These are phyloP conservation scores for Drosophila neoperkinsi DNA, from an alignment of 2,888 invertebrate genomes.

Conservation along the genomic window DNA sequence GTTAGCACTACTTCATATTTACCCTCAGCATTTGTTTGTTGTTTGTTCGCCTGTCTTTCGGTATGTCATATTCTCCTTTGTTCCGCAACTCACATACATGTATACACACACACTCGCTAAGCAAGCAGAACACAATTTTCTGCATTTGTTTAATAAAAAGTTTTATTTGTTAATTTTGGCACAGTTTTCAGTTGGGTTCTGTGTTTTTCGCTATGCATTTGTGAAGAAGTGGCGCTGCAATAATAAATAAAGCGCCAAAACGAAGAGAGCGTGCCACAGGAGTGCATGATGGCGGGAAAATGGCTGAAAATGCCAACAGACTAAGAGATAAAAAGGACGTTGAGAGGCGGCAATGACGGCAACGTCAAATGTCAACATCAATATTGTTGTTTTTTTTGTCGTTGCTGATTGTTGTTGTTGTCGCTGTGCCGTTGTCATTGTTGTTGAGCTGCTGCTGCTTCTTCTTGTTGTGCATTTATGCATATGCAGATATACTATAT, in stretches of 20 bases:
- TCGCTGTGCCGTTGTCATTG: constrained; percentile 37
- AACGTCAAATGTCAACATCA: constrained; percentile 81
- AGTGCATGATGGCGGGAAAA: constrained; percentile 11
- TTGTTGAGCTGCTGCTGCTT: constrained; percentile 26
- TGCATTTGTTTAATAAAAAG: constrained; percentile 74
- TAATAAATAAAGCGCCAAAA: constrained; percentile 70
- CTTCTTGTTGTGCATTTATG: constrained; percentile 65
- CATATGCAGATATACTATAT: constrained; percentile 40
- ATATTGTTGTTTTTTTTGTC: constrained; percentile 49
- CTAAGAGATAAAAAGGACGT: constrained; percentile 49
- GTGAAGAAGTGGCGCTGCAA: constrained; percentile 61
- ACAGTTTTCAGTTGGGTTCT: constrained; percentile 58
- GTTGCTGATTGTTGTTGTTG: constrained; percentile 32
- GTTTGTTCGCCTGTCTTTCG: constrained; percentile 24
- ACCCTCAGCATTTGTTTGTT: constrained; percentile 37
- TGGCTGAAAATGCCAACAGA: constrained; percentile 53
- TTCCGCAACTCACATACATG: constrained; percentile 23
- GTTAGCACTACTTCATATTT: constrained; percentile 33
- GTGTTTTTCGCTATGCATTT: constrained; percentile 48
- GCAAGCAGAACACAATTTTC: constrained; percentile 63
- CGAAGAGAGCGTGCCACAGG: constrained; percentile 1
- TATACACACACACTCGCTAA: constrained; percentile 27
- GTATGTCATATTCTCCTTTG: constrained; percentile 40
- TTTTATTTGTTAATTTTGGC: constrained; percentile 76
- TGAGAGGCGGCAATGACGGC: constrained; percentile 55